Percentiles rank a stretch among this genome's conserved stretches.
Evolutionary conservation across 2,113 vertebrate genomes (phyloP).

Genomic region (Alethe diademata): DNA sequence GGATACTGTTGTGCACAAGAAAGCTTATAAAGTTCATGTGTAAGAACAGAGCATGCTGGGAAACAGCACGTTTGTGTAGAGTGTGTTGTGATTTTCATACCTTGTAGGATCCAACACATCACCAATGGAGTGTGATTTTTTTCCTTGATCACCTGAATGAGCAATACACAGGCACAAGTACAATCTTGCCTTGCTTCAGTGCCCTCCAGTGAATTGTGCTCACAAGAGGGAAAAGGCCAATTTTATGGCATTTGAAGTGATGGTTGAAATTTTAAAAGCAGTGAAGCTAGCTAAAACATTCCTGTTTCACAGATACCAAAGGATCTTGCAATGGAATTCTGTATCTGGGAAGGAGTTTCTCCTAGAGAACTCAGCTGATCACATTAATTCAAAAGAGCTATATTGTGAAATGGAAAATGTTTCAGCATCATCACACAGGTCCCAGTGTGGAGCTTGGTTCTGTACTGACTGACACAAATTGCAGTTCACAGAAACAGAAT

Average conservation of each 20-base stretch:
- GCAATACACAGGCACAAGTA: constrained; percentile 39
- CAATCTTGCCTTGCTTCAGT: constrained; percentile 15
- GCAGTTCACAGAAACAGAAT: not conserved
- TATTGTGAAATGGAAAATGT: not conserved
- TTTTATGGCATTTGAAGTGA: constrained; percentile 22
- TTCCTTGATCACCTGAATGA: not conserved
- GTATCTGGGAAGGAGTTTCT: not conserved
- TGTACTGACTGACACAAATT: not conserved
- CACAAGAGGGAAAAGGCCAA: not conserved
- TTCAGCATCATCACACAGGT: not conserved
- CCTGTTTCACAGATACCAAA: not conserved
- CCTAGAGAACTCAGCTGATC: not conserved
- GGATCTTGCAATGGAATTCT: not conserved
- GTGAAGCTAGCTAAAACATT: not conserved
- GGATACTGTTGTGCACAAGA: not conserved
- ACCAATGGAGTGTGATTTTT: not conserved
- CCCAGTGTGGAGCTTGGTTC: not conserved
- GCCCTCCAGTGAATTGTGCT: constrained; percentile 14
- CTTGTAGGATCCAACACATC: not conserved
- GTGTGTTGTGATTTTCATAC: not conserved
- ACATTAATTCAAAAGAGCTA: not conserved
- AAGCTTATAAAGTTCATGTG: not conserved
- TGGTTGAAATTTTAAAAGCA: constrained; percentile 15
- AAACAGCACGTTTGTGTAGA: not conserved
- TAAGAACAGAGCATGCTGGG: not conserved